Conservation (phyloP, 2,888 invertebrate species). For the Iphiclides podalirius region DNA sequence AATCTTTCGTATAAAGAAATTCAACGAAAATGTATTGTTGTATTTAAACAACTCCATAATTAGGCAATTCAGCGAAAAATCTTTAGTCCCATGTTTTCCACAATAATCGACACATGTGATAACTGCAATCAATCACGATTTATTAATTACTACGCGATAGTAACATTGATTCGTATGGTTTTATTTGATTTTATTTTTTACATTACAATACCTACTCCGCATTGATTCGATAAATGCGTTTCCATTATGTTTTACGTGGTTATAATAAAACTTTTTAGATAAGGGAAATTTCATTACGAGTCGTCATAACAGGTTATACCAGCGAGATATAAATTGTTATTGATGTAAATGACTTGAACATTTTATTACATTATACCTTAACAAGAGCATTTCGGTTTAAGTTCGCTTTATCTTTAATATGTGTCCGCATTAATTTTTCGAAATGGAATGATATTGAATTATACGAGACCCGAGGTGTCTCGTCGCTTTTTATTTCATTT, state of each 20-base stretch:
- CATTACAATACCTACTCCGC: slow-evolving; percentile 1
- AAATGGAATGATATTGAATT: slow-evolving; percentile 4
- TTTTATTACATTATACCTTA: slow-evolving; percentile 17
- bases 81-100: background rate
- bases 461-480: background rate
- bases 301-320: slow-evolving; percentile 12
- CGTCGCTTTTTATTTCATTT: background rate
- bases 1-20: too few species aligned
- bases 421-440: slow-evolving; percentile 8
- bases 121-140: slow-evolving; percentile 19
- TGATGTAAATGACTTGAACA: slow-evolving; percentile 16
- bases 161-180: slow-evolving; percentile 1
- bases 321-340: slow-evolving; percentile 16
- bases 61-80: too few species aligned
- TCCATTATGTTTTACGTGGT: slow-evolving; percentile 13
- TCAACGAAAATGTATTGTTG: too few species aligned
- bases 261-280: slow-evolving; percentile 24
- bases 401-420: slow-evolving; percentile 13
- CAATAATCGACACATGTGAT: slow-evolving; percentile 1
- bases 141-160: slow-evolving; percentile 16
- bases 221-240: slow-evolving; percentile 14
- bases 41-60: too few species aligned
- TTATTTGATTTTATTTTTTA: slow-evolving; percentile 6
- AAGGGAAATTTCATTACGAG: slow-evolving; percentile 21
- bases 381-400: slow-evolving; percentile 13